Percentiles rank a stretch among this genome's conserved stretches.
These are phyloP conservation scores for Syrphus vitripennis DNA, from an alignment of 2,888 invertebrate genomes.

Conservation along the genomic window DNA sequence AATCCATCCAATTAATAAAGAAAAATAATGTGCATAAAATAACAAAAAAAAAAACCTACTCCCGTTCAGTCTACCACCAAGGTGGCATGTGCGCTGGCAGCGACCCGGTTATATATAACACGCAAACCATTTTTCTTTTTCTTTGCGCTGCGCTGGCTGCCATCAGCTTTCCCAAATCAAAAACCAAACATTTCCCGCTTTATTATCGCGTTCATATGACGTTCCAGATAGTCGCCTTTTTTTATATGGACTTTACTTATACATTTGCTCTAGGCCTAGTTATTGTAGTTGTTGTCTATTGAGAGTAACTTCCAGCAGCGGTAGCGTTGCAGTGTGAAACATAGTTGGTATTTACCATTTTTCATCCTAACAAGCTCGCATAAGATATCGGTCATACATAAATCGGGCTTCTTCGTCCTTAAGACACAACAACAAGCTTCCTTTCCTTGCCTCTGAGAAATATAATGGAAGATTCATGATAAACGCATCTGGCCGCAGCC, in stretches of 20 bases:
- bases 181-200: conserved; percentile 54
- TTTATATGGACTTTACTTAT: no score
- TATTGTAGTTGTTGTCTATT: background rate
- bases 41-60: no score
- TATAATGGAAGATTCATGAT: conserved; percentile 5
- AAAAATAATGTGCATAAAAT: conserved; percentile 18
- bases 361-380: conserved; percentile 44
- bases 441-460: background rate
- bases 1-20: conserved; percentile 58
- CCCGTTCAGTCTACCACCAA: conserved; percentile 1
- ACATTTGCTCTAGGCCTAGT: conserved; percentile 2
- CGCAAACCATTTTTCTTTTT: conserved; percentile 31
- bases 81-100: background rate
- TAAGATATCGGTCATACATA: conserved; percentile 52
- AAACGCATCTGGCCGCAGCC: conserved; percentile 28
- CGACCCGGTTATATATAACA: conserved; percentile 16
- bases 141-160: background rate
- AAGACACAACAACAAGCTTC: background rate
- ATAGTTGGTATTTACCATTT: conserved; percentile 41
- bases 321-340: background rate
- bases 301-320: background rate
- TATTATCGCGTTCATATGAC: conserved; percentile 51
- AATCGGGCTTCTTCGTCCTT: conserved; percentile 31
- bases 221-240: conserved; percentile 19
- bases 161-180: conserved; percentile 58